Base-by-base conservation (phyloP, 2,113 vertebrate genomes). In the Cottus gobio region DNA sequence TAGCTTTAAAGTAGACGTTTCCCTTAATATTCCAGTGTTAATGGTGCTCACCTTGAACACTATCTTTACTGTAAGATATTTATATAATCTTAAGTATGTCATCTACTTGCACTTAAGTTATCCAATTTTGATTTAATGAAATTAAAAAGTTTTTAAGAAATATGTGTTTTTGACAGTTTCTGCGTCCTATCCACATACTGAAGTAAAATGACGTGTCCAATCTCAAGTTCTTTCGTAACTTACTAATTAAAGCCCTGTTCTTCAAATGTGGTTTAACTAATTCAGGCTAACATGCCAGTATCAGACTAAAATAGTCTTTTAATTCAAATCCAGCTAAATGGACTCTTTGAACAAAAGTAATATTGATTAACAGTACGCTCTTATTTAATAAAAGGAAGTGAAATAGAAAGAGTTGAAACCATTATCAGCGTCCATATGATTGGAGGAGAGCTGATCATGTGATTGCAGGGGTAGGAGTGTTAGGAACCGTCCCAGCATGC, bases 11-110 rank as follows among this genome's bases (percentile, higher is more conserved):
- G 9, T 30, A 28, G 46, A 15, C 54, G 10, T 34, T 65, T 26
- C 60, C 28, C 36, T 62, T 67, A 52, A 66, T 67, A n/a, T 63
- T 1, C 16, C 30, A 37, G 56, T 54, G 80, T 80, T 70, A 57
- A 44, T 44, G 65, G 50, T 77, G 15, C 57, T 76, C 37, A 0
- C 7, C 22, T 39, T 64, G 54, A 75, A 69, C 60, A 48, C 36
- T 54, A 1, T 57, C 15, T 1, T 72, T 9, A 46, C 44, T 18
- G 42, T 46, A 46, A 46, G 16, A 46, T 46, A 13, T 48, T 48
- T 7, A 48, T 48, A 20, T 7, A 7, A 48, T 22, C 48, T 2
- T 50, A 48, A 48, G 3, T 50, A 8, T 50, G 48, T 50, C 48
- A 50, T 22, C 46, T 20, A 22, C 20, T 22, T 22, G 20, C 46